phyloP scores from a whole-genome alignment of 2,113 vertebrate species.

The Chaenogobius annularis region DNA sequence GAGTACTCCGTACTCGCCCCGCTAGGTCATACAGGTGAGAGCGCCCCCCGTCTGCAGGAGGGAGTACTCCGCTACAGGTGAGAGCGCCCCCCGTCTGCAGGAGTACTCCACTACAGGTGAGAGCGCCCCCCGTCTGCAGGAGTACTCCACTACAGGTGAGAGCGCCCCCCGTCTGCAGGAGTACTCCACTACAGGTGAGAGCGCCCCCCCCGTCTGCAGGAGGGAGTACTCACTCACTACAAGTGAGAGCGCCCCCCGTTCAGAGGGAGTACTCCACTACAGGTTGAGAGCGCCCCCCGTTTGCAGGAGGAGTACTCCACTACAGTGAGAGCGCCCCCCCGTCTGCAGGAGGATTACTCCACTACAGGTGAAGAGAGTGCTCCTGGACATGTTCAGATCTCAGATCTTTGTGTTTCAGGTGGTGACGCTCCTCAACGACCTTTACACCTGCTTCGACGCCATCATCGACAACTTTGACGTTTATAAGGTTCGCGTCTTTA shows the following conservation, averaged over 20 bases:
- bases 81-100: background rate
- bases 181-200: background rate
- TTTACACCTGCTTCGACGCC: constrained; percentile 93
- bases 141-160: constrained; percentile 86
- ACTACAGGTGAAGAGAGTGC: no score
- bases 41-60: no score
- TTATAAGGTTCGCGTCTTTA: constrained; percentile 82
- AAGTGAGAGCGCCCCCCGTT: background rate
- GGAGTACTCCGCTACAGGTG: constrained; percentile 84
- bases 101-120: constrained; percentile 86
- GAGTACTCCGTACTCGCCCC: background rate
- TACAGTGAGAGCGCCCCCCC: no score
- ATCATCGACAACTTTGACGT: constrained; percentile 97
- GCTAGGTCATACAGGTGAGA: background rate
- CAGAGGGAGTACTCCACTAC: no score
- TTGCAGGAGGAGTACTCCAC: no score
- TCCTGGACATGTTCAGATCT: no score
- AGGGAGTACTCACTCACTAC: background rate
- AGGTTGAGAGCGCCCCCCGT: no score
- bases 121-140: background rate
- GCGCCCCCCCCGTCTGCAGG: no score
- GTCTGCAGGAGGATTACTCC: no score
- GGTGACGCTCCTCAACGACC: constrained; percentile 88
- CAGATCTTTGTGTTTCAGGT: constrained; percentile 73
- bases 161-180: background rate